Percentiles rank a stretch among this genome's conserved stretches.
These are phyloP conservation scores for Helarctos malayanus DNA, from an alignment of 2,797 vertebrate species.

Conservation along the genomic window DNA sequence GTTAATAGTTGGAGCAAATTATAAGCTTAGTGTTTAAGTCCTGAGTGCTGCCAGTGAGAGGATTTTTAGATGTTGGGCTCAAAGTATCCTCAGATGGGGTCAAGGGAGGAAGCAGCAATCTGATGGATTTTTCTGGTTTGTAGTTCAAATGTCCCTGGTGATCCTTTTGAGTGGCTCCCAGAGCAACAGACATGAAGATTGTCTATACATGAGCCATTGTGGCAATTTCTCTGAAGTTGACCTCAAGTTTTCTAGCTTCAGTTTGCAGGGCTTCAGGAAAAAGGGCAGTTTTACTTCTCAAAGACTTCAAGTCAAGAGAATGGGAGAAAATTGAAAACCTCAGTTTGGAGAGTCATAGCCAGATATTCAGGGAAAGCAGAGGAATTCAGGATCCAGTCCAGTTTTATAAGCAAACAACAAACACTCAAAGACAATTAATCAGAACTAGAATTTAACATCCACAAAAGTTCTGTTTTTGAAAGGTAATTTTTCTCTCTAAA, in stretches of 20 bases:
- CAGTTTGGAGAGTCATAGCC: background rate
- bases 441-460: background rate
- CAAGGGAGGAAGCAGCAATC: background rate
- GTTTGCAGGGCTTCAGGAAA: background rate
- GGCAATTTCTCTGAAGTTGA: background rate
- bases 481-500: background rate
- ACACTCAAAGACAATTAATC: background rate
- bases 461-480: background rate
- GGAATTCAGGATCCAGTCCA: background rate
- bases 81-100: background rate
- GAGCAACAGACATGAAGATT: background rate
- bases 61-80: background rate
- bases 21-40: background rate
- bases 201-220: background rate
- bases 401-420: background rate
- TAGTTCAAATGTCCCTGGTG: background rate
- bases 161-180: background rate
- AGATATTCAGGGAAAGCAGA: background rate
- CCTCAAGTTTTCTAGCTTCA: background rate
- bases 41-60: background rate
- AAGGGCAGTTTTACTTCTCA: background rate
- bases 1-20: background rate
- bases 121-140: background rate
- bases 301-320: background rate
- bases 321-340: background rate